phyloP scores from a whole-genome alignment of 2,113 vertebrate species.

The Spermophilus dauricus region DNA sequence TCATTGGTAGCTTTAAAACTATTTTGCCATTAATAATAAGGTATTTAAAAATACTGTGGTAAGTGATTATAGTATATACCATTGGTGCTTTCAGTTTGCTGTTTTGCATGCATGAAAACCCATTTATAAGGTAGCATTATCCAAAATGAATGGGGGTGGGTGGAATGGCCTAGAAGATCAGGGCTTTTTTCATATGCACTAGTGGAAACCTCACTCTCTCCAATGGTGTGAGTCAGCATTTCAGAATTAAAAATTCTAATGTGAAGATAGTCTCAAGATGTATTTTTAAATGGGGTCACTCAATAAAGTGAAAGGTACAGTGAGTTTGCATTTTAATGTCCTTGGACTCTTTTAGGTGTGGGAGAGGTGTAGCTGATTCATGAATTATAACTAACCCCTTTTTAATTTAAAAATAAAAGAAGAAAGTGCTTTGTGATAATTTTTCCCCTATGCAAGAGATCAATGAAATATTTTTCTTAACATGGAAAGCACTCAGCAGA shows the following conservation, averaged over 20 bases:
- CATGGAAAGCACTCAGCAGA: not conserved
- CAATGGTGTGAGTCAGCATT: slow-evolving; percentile 24
- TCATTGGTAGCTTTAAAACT: slow-evolving; percentile 19
- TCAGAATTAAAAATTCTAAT: slow-evolving; percentile 53
- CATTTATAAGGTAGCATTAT: slow-evolving; percentile 9
- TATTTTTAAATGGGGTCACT: not conserved
- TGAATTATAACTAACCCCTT: not conserved
- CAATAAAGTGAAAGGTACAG: not conserved
- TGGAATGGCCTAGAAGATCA: slow-evolving; percentile 4
- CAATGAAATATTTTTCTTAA: not conserved
- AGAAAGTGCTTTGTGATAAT: not conserved
- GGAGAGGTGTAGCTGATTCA: not conserved
- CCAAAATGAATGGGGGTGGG: not conserved
- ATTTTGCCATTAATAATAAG: slow-evolving; percentile 57
- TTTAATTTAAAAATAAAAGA: not conserved
- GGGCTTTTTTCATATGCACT: not conserved
- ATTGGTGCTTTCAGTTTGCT: not conserved
- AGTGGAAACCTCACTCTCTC: not conserved
- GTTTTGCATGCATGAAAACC: slow-evolving; percentile 30
- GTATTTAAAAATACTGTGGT: slow-evolving; percentile 38
- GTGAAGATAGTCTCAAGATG: not conserved
- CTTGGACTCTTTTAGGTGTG: not conserved
- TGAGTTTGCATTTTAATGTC: not conserved
- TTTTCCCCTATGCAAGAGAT: slow-evolving; percentile 20
- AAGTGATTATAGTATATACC: not conserved